A percentile compares a stretch with the other conserved stretches of the same genome.
Evolutionary conservation across 2,888 invertebrate species (phyloP).

Genomic region (Ditula angustiorana): DNA sequence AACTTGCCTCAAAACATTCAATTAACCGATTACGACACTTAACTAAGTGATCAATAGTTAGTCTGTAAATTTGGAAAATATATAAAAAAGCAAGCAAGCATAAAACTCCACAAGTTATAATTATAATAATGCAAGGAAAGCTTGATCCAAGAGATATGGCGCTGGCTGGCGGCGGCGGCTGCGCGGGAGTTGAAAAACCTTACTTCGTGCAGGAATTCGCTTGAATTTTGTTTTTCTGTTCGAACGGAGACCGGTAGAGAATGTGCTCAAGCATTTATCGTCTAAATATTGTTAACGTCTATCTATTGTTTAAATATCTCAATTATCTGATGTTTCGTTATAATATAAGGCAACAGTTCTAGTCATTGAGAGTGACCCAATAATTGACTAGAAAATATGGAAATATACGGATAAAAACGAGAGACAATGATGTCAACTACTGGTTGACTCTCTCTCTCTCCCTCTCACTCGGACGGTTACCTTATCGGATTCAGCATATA

Average conservation of each 20-base stretch:
- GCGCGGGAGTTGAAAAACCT: conserved; percentile 63
- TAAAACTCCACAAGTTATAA: too few species aligned
- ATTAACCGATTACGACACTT: background rate
- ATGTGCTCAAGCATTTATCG: conserved; percentile 41
- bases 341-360: background rate
- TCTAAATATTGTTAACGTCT: too few species aligned
- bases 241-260: conserved; percentile 49
- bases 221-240: conserved; percentile 51
- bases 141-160: background rate
- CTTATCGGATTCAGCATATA: too few species aligned
- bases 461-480: too few species aligned
- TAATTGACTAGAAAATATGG: too few species aligned
- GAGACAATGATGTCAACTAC: too few species aligned
- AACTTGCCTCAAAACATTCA: background rate
- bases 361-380: too few species aligned
- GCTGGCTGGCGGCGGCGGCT: conserved; percentile 7
- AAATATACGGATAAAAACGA: too few species aligned
- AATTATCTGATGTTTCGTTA: background rate
- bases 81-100: background rate
- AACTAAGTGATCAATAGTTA: background rate
- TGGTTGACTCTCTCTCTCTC: too few species aligned
- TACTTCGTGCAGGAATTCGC: conserved; percentile 68
- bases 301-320: conserved; percentile 44
- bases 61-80: background rate
- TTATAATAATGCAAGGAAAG: too few species aligned